phyloP scores from a whole-genome alignment of 2,797 vertebrate genomes.

The Caiman crocodilus region DNA sequence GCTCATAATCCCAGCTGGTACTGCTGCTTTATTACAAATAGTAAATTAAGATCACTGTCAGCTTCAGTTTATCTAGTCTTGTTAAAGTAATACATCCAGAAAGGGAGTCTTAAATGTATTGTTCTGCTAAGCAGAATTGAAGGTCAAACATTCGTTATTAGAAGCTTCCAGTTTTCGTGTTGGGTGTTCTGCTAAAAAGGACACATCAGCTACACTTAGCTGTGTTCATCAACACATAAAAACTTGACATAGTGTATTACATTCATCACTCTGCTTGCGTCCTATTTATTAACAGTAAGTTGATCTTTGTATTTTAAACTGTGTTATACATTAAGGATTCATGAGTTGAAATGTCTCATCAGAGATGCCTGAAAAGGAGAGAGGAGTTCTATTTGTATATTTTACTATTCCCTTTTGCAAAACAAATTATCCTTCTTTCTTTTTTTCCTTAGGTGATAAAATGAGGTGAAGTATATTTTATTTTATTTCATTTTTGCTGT shows the following conservation, averaged over 20 bases:
- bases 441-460: neutral
- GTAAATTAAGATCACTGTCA: too few relatives aligned
- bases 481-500: neutral
- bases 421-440: neutral
- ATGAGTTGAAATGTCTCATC: neutral
- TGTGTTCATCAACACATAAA: neutral
- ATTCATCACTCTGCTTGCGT: neutral
- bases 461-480: neutral
- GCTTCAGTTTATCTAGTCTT: too few relatives aligned
- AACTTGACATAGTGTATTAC: neutral
- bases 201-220: neutral
- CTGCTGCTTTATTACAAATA: too few relatives aligned
- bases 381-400: conserved; percentile 4
- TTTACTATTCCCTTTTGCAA: neutral
- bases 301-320: neutral
- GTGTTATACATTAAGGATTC: neutral
- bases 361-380: neutral
- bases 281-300: neutral
- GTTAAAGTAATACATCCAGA: too few relatives aligned
- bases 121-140: too few relatives aligned
- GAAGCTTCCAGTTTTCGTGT: too few relatives aligned
- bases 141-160: too few relatives aligned
- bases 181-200: neutral
- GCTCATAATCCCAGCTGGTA: too few relatives aligned
- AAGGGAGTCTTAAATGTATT: too few relatives aligned